phyloP scores from a whole-genome alignment of 2,888 invertebrate species.

The Troides oblongomaculatus region DNA sequence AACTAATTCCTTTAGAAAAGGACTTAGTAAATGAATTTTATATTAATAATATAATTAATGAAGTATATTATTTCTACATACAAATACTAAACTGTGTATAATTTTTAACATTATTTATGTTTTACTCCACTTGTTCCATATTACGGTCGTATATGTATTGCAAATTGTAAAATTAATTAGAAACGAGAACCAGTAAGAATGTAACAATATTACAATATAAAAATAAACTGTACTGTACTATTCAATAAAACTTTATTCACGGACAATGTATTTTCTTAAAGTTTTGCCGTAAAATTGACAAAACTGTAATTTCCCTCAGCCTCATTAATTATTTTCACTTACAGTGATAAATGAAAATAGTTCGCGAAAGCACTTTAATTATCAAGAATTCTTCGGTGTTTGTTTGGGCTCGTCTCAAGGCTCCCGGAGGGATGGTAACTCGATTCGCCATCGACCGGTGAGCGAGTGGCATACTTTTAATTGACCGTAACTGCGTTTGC shows the following conservation, averaged over 20 bases:
- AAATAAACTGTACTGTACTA: neutral
- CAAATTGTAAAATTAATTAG: too few relatives aligned
- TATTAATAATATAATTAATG: too few relatives aligned
- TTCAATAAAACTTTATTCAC: conserved; percentile 13
- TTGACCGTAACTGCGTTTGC: conserved; percentile 76
- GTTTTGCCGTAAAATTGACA: conserved; percentile 26
- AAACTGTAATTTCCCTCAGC: conserved; percentile 23
- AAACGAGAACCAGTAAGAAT: too few relatives aligned
- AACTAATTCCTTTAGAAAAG: too few relatives aligned
- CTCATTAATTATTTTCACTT: conserved; percentile 30
- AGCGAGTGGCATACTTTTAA: conserved; percentile 77
- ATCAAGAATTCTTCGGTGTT: conserved; percentile 59
- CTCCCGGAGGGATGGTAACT: conserved; percentile 61
- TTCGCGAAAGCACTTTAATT: conserved; percentile 55
- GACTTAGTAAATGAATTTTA: too few relatives aligned
- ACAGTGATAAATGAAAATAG: conserved; percentile 52
- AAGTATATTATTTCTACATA: too few relatives aligned
- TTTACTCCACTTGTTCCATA: too few relatives aligned
- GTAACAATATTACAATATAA: too few relatives aligned
- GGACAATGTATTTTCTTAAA: conserved; percentile 14
- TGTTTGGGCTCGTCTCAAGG: conserved; percentile 61
- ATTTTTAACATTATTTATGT: too few relatives aligned
- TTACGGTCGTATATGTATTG: too few relatives aligned
- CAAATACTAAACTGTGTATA: too few relatives aligned
- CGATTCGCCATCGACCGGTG: conserved; percentile 62